These are phyloP conservation scores for Sycophila texana DNA, from an alignment of 2,888 invertebrate species.

Conservation along the genomic window DNA sequence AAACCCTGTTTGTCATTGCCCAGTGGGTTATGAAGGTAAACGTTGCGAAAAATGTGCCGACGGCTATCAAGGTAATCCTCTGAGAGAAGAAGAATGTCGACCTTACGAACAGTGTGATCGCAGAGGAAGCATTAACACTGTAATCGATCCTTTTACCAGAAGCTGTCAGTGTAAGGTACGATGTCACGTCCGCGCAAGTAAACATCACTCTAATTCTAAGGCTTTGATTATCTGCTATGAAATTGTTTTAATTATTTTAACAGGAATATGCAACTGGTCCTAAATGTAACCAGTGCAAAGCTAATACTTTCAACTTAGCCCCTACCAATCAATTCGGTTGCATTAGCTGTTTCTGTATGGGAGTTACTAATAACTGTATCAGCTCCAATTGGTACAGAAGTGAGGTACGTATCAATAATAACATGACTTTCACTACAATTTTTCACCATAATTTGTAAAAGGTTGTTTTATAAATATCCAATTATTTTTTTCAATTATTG, in stretches of 20 bases:
- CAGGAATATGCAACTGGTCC: conserved; percentile 86
- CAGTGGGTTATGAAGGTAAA: conserved; percentile 85
- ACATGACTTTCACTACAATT: too few species aligned
- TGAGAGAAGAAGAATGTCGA: conserved; percentile 85
- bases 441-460: not conserved
- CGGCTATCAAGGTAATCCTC: conserved; percentile 90
- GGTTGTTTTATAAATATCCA: conserved; percentile 29
- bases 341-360: conserved; percentile 97
- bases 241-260: conserved; percentile 53
- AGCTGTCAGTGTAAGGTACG: conserved; percentile 86
- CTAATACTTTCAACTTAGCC: conserved; percentile 90
- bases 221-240: not conserved
- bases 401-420: conserved; percentile 74
- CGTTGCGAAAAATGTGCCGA: conserved; percentile 87
- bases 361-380: conserved; percentile 87
- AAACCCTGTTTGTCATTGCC: conserved; percentile 87
- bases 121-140: conserved; percentile 80
- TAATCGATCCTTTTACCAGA: conserved; percentile 77
- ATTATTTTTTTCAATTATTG: conserved; percentile 47
- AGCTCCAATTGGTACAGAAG: conserved; percentile 87
- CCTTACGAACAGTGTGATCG: conserved; percentile 82
- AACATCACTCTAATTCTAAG: not conserved
- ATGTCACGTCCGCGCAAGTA: conserved; percentile 38
- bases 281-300: conserved; percentile 90
- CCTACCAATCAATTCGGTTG: conserved; percentile 90